Conservation (phyloP, 2,888 invertebrate species). For the Trachelus troglodyta region DNA sequence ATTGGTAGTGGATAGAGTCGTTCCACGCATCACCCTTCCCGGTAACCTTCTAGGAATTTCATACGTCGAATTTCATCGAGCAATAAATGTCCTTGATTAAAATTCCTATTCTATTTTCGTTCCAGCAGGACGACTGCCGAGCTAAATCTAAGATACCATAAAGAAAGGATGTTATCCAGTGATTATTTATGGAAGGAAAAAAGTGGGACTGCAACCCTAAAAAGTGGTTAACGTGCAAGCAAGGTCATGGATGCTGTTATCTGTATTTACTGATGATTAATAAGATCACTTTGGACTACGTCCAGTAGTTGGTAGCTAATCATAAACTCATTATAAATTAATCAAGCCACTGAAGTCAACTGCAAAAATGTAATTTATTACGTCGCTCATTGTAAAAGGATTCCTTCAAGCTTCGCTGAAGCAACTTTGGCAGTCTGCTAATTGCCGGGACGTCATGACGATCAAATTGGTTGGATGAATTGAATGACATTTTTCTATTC, state of each 20-base stretch:
- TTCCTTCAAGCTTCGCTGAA: background rate
- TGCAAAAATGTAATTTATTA: conserved; percentile 35
- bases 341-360: conserved; percentile 33
- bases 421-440: background rate
- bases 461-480: background rate
- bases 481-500: background rate
- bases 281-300: conserved; percentile 9
- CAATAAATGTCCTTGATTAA: background rate
- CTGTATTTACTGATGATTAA: conserved; percentile 36
- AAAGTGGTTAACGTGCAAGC: background rate
- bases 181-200: background rate
- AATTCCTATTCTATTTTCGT: background rate
- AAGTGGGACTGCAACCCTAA: background rate
- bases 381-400: conserved; percentile 11
- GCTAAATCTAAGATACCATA: background rate
- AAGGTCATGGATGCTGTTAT: background rate
- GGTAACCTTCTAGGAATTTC: background rate
- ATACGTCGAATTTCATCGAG: background rate
- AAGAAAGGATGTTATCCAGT: background rate
- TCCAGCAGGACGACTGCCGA: background rate
- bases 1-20: background rate
- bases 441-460: background rate
- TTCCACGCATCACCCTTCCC: background rate
- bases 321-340: conserved; percentile 45
- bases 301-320: conserved; percentile 4